These are phyloP conservation scores for Sterna hirundo DNA, from an alignment of 2,113 vertebrate genomes.

Conservation along the genomic window DNA sequence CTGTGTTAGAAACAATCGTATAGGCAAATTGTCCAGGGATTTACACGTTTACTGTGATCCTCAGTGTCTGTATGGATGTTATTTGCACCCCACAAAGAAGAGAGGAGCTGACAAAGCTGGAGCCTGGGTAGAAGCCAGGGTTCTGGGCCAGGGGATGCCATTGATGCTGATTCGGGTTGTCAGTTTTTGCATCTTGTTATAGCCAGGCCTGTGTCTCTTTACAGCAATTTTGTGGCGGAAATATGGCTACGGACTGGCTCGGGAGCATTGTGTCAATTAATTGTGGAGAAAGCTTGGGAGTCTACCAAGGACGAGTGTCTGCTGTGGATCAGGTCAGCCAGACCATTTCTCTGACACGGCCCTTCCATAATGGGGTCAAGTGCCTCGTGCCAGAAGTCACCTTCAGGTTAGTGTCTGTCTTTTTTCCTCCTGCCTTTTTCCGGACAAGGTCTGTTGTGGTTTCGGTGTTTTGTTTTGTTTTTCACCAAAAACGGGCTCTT, in stretches of 20 bases:
- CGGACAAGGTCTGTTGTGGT: background rate
- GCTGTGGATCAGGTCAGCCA: constrained; percentile 94
- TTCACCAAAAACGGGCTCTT: background rate
- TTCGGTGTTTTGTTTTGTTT: background rate
- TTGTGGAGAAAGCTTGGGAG: constrained; percentile 91
- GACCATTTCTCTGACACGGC: constrained; percentile 93
- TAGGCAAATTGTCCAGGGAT: background rate
- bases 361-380: constrained; percentile 96
- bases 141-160: background rate
- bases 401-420: constrained; percentile 84
- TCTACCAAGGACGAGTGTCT: constrained; percentile 94
- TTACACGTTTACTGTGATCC: rapidly evolving
- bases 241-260: constrained; percentile 93
- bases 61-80: background rate
- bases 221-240: background rate
- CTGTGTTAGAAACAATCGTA: rapidly evolving
- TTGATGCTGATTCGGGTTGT: background rate
- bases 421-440: background rate
- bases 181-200: background rate
- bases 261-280: constrained; percentile 97
- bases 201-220: background rate
- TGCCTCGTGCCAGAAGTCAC: constrained; percentile 97
- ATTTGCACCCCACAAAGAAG: background rate
- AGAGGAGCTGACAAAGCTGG: background rate
- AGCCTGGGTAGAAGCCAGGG: background rate